Percentiles rank a stretch among this genome's conserved stretches.
phyloP scores from a whole-genome alignment of 2,888 invertebrate genomes.

The Mayetiola destructor region DNA sequence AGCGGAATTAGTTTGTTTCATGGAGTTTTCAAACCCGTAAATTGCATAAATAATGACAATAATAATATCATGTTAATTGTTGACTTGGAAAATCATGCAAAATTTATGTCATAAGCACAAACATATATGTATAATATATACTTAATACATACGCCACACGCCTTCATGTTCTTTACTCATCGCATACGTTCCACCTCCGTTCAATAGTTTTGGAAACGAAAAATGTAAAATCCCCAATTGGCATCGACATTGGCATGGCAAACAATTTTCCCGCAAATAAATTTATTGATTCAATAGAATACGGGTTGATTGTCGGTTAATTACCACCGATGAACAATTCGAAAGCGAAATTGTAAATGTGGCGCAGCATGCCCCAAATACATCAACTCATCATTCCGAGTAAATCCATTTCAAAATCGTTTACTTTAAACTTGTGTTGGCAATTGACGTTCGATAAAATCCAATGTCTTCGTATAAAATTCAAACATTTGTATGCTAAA shows the following conservation, averaged over 20 bases:
- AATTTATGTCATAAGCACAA: background rate
- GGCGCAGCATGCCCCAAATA: background rate
- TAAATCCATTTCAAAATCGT: too few relatives aligned
- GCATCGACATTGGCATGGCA: background rate
- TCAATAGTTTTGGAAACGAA: too few relatives aligned
- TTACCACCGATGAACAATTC: too few relatives aligned
- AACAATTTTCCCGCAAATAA: background rate
- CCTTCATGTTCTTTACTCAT: too few relatives aligned
- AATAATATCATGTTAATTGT: slow-evolving; percentile 3
- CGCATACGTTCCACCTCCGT: too few relatives aligned
- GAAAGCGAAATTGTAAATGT: background rate
- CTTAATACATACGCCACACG: too few relatives aligned
- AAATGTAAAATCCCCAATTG: too few relatives aligned
- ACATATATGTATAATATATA: too few relatives aligned
- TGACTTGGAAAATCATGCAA: slow-evolving; percentile 1
- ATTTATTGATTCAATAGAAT: background rate
- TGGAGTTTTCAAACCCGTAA: too few relatives aligned
- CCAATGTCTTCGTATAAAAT: too few relatives aligned
- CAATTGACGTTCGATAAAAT: background rate
- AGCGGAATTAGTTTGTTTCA: background rate
- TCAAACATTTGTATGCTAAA: too few relatives aligned
- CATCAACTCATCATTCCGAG: too few relatives aligned
- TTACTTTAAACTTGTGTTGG: background rate
- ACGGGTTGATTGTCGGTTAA: background rate
- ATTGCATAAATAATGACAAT: slow-evolving; percentile 8